A percentile compares a stretch with the other conserved stretches of the same genome.
Conservation (phyloP, 2,888 invertebrate species). For the Andrena minutula region DNA sequence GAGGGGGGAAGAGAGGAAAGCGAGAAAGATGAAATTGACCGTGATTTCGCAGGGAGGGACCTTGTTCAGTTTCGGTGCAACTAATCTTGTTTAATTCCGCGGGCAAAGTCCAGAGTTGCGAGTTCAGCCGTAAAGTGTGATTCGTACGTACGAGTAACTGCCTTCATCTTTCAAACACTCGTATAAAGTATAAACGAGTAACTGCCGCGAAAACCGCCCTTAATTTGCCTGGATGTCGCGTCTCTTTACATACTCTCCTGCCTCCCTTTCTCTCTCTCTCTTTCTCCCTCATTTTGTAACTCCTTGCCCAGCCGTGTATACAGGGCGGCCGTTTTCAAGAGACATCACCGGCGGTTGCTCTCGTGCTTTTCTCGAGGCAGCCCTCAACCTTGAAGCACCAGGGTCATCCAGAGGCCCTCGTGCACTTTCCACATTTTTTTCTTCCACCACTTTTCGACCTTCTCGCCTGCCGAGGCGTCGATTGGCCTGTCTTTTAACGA, state of each 20-base stretch:
- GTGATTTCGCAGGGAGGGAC: constrained; percentile 42
- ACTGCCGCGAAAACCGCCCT: constrained; percentile 31
- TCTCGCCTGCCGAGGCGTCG: neutral
- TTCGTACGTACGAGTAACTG: neutral
- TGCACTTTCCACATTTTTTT: constrained; percentile 22
- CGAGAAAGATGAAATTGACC: constrained; percentile 44
- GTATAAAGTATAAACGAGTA: constrained; percentile 12
- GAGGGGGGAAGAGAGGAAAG: neutral
- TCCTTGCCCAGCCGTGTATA: neutral
- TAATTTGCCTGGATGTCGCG: constrained; percentile 35
- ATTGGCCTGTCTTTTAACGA: neutral
- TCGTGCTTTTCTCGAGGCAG: constrained; percentile 34
- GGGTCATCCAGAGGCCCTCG: constrained; percentile 52
- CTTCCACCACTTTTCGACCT: neutral
- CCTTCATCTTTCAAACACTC: neutral
- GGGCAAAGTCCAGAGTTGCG: neutral
- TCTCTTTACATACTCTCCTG: constrained; percentile 1
- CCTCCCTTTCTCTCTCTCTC: neutral
- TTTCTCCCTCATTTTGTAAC: neutral
- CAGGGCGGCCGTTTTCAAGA: constrained; percentile 48
- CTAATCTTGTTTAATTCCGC: neutral
- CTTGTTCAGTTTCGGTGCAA: neutral
- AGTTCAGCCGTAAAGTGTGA: constrained; percentile 12
- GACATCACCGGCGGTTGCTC: constrained; percentile 40
- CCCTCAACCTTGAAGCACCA: constrained; percentile 59